Percentiles rank a stretch among this genome's conserved stretches.
Evolutionary conservation across 2,888 invertebrate genomes (phyloP).

Genomic region (Cremastobaeus sp.): DNA sequence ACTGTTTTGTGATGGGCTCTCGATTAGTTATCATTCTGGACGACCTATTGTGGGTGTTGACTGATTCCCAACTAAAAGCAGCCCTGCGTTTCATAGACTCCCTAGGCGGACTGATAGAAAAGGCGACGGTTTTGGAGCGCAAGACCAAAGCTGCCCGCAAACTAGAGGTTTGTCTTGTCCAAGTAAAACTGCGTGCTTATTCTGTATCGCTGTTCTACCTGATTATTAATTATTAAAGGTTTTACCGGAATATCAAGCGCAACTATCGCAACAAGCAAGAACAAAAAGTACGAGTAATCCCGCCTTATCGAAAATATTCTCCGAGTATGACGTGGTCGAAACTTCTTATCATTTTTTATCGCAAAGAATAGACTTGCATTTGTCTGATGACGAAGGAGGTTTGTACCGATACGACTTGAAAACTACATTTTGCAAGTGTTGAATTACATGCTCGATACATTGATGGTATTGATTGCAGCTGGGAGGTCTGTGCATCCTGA

Average conservation of each 20-base stretch:
- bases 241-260: conserved; percentile 87
- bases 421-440: no score
- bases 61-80: conserved; percentile 96
- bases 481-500: conserved; percentile 92
- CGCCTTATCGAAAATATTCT: conserved; percentile 84
- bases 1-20: conserved; percentile 95
- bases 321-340: conserved; percentile 94
- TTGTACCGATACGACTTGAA: no score
- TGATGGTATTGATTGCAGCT: conserved; percentile 80
- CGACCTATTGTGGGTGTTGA: conserved; percentile 97
- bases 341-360: conserved; percentile 98
- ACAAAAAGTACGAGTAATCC: conserved; percentile 76
- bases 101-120: conserved; percentile 88
- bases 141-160: conserved; percentile 91
- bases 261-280: conserved; percentile 82
- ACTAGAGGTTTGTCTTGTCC: conserved; percentile 81
- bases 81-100: conserved; percentile 94
- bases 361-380: conserved; percentile 95
- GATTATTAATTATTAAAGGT: conserved; percentile 77
- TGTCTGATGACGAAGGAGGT: conserved; percentile 97
- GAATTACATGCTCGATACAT: no score
- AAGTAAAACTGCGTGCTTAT: not conserved
- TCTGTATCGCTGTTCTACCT: not conserved
- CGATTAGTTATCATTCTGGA: conserved; percentile 94
- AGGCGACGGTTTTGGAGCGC: conserved; percentile 88